Base-by-base conservation (phyloP, 1,140 invertebrate species). In the Heterodera carotae region DNA sequence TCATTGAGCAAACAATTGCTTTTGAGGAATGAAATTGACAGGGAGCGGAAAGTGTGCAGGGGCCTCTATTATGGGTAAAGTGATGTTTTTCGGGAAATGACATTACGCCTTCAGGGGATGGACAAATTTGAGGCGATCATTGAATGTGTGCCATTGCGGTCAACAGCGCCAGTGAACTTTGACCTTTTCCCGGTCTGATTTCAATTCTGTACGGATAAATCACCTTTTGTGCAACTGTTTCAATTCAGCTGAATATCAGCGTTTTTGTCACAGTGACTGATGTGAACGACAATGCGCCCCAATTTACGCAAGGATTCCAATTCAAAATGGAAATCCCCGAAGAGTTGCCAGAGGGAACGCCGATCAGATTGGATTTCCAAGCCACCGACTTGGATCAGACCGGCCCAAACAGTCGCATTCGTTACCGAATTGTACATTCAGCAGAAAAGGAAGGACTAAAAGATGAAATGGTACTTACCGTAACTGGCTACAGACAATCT, bases 301-400 rank as follows among this genome's bases (percentile, higher is more conserved):
- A 94, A 88, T 97, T 96, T 85, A 93, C 94, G 81, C 91, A 93
- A 83, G 36, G 53, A 36, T 92, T 92, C 0, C 92, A 91, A 78
- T 96, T 96, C 84, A 92, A 92, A 83, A 95, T 96, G 84, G 93
- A 95, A 86, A 93, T 97, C 77, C 93, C 93, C 0, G 94, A 96
- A 88, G 89, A 93, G 8, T 93, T 94, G 86, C 90, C 91, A 69
- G 90, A 91, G 66, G 91, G 93, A 48, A 91, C 93, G 0, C 92
- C 93, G 88, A 93, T 84, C 15, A 67, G 96, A 27, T 94, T 94
- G 5, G 93, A 94, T 89, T 93, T 97, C 0, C 91, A 92, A 25
- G 94, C 94, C 2, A 92, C 91, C 0, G 95, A 97, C 89, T 90
- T 92, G 79, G 95, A 97, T 85, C 95, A 96, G 84, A 92, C 93